phyloP scores from a whole-genome alignment of 2,113 vertebrate species.

The Clarias gariepinus region DNA sequence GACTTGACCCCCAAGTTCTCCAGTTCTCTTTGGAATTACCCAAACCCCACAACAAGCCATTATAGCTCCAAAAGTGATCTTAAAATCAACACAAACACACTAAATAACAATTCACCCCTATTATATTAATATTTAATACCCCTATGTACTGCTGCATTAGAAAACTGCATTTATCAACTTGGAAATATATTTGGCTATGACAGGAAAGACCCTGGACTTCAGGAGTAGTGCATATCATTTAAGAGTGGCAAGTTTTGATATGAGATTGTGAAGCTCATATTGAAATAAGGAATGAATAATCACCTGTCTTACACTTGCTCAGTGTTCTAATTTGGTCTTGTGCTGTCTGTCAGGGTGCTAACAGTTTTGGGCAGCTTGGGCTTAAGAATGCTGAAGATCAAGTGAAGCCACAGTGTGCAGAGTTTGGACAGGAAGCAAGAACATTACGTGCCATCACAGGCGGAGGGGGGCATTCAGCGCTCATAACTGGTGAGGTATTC shows the following conservation, averaged over 20 bases:
- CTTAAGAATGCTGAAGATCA: conserved; percentile 83
- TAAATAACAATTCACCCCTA: background rate
- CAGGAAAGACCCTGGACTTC: background rate
- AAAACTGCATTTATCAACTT: background rate
- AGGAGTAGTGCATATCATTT: background rate
- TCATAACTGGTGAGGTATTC: conserved; percentile 76
- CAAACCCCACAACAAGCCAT: background rate
- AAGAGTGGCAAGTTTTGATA: background rate
- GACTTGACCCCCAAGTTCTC: no score
- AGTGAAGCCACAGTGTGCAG: conserved; percentile 66
- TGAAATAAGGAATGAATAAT: background rate
- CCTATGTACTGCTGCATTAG: background rate
- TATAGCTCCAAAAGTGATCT: background rate
- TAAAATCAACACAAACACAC: background rate
- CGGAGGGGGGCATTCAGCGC: conserved; percentile 86
- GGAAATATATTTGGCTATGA: background rate
- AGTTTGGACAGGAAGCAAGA: conserved; percentile 39
- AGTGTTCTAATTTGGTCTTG: background rate
- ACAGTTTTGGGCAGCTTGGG: conserved; percentile 91
- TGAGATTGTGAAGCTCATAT: background rate
- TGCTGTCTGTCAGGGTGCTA: conserved; percentile 79
- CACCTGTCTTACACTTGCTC: background rate
- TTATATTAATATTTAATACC: background rate
- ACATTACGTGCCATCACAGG: conserved; percentile 71
- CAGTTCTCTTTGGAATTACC: background rate